Evolutionary conservation across 2,888 invertebrate species (phyloP), one percentile per base, ranked within the genome.

Genomic region (Ashinkailepas kermadecensis): DNA sequence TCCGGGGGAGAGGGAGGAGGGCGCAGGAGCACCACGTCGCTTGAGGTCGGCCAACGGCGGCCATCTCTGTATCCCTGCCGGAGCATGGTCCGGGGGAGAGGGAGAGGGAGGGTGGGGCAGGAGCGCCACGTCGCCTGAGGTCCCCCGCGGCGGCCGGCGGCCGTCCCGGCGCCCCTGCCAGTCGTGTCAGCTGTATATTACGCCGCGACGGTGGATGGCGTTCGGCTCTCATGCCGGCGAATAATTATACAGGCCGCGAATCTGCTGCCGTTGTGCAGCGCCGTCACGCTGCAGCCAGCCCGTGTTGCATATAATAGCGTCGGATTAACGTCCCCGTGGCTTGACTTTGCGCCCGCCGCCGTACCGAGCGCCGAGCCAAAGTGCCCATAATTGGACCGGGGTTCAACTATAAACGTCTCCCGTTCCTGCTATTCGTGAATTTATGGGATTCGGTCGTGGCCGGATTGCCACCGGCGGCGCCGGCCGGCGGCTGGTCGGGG

Each of bases 391-490:
- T 70, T 70, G 70, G 70, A 1, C 25, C 15, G 23, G 6, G 23
- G 15, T 70, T 39, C 70, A 12, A 39, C 39, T 39, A 15, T 70
- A 70, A 70, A 70, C 39, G 70, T 70, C 70, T 15, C 23, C 70
- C 39, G 39, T 39, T 23, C 70, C 70, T 39, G 39, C 70, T 70
- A 70, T 70, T 70, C 70, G 39, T 70, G 39, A 39, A 70, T 70
- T 70, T 39, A 70, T 70, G 70, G 39, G 70, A 70, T 70, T 70
- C 39, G 70, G 39, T 70, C 70, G 15, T 13, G 9, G 70, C 25
- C 12, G 15, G 70, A 12, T 15, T 15, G 70, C 39, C 70, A 15
- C 39, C 39, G 39, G 39, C 23, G 21, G 70, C 70, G 25, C 12
- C 39, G 15, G 8, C 15, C 13, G 39, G 15, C 7, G 70, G 39